Conservation (phyloP, 2,888 invertebrate species). For the Caenorhabditis wallacei region DNA sequence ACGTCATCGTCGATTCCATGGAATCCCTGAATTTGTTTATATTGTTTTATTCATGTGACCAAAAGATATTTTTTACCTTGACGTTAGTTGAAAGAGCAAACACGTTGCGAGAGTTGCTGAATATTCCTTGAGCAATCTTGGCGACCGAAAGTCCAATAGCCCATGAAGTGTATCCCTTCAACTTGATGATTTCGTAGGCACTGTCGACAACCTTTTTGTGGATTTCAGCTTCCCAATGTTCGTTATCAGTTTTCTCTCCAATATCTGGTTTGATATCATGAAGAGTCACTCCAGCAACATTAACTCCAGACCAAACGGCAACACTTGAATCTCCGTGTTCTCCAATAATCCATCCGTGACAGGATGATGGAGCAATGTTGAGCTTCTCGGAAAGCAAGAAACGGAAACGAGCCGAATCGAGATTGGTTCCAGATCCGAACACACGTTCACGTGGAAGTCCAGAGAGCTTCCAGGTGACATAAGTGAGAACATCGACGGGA, state of each 20-base stretch:
- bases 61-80: conserved; percentile 64
- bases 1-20: conserved; percentile 91
- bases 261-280: conserved; percentile 89
- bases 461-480: conserved; percentile 95
- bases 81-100: conserved; percentile 84
- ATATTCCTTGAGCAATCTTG: conserved; percentile 83
- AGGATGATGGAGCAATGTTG: conserved; percentile 90
- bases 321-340: conserved; percentile 95
- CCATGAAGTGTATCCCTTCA: conserved; percentile 85
- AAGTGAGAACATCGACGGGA: conserved; percentile 92
- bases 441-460: conserved; percentile 92
- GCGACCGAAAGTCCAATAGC: conserved; percentile 84
- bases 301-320: conserved; percentile 95
- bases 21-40: conserved; percentile 86
- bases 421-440: conserved; percentile 94
- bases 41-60: background rate
- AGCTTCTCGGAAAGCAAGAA: conserved; percentile 90
- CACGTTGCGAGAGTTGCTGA: conserved; percentile 84
- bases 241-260: conserved; percentile 88
- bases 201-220: conserved; percentile 91
- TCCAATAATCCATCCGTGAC: conserved; percentile 95
- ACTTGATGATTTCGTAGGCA: conserved; percentile 86
- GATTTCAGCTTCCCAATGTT: conserved; percentile 88
- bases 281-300: conserved; percentile 90
- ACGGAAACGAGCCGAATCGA: conserved; percentile 94